These are phyloP conservation scores for Acronicta aceris DNA, from an alignment of 2,888 invertebrate species.

Conservation along the genomic window DNA sequence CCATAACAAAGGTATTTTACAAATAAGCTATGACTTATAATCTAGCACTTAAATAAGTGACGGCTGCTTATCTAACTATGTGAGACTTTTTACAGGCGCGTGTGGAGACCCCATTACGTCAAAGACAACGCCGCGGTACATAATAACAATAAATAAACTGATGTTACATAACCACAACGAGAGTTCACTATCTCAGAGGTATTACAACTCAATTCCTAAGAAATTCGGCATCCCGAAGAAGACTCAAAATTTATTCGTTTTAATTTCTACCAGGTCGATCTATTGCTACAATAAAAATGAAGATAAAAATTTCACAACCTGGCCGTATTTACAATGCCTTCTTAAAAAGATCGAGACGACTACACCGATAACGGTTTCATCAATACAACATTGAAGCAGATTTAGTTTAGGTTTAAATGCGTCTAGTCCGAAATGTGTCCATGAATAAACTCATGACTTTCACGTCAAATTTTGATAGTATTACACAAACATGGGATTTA, in stretches of 20 bases:
- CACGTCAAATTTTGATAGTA: constrained; percentile 22
- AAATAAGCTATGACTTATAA: constrained; percentile 83
- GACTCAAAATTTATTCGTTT: constrained; percentile 50
- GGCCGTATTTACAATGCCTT: constrained; percentile 86
- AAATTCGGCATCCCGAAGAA: constrained; percentile 59
- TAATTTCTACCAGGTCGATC: constrained; percentile 74
- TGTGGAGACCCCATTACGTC: constrained; percentile 51
- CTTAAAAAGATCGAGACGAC: constrained; percentile 61
- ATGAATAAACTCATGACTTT: constrained; percentile 27
- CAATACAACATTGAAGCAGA: constrained; percentile 39
- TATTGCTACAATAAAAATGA: constrained; percentile 77
- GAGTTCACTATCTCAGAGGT: constrained; percentile 80
- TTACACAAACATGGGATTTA: constrained; percentile 32
- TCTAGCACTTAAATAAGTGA: constrained; percentile 82
- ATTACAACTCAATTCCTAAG: constrained; percentile 82
- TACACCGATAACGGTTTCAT: constrained; percentile 46
- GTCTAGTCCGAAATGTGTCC: constrained; percentile 44
- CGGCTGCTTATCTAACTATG: constrained; percentile 74
- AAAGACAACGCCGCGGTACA: constrained; percentile 58
- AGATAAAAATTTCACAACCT: constrained; percentile 87
- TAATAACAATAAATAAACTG: constrained; percentile 72
- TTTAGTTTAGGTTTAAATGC: constrained; percentile 34
- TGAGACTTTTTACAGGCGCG: constrained; percentile 69
- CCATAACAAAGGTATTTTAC: constrained; percentile 88
- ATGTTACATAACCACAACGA: constrained; percentile 73